Evolutionary conservation across 2,888 invertebrate species (phyloP), one percentile per base, ranked within the genome.

Genomic region (Ganaspis brasiliensis): DNA sequence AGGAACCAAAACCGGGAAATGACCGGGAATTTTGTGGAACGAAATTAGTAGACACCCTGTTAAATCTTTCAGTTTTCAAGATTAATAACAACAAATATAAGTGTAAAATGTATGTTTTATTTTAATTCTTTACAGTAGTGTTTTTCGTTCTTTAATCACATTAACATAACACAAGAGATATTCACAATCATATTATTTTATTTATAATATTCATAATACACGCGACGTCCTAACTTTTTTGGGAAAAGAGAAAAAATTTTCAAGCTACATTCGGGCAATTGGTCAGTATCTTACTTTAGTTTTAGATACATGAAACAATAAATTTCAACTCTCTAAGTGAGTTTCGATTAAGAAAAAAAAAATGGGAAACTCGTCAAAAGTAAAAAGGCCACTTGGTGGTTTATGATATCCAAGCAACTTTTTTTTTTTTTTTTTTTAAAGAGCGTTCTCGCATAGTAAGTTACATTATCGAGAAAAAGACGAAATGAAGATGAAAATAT

Each of bases 121-220:
- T 94, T 92, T 75, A 89, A 85, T 90, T 91, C 92, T 93, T 93
- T 93, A 94, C 94, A 94, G 67, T 67, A 67, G 87, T 94, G 93
- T 93, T 93, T 92, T 86, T 87, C 93, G 93, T 93, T 63, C 40
- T 37, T 40, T n/a, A 93, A 94, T 94, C 93, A 94, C 94, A 90
- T 91, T 92, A 94, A 93, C 92, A 92, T 93, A 91, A 91, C 93
- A 93, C 93, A 94, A 94, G 93, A 93, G 93, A 93, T 93, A 93
- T 94, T 94, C 93, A 94, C 94, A 94, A 93, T 94, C 78, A 82
- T 82, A 93, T 93, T 93, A 93, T 93, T 93, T 93, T 93, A 93
- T 93, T 93, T 93, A 93, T 93, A 93, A 92, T 92, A 92, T 93
- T 92, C 93, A 93, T 93, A 93, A 89, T 90, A 90, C 89, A 89